Evolutionary conservation across 2,113 vertebrate species (phyloP).

Genomic region (Pavo muticus): DNA sequence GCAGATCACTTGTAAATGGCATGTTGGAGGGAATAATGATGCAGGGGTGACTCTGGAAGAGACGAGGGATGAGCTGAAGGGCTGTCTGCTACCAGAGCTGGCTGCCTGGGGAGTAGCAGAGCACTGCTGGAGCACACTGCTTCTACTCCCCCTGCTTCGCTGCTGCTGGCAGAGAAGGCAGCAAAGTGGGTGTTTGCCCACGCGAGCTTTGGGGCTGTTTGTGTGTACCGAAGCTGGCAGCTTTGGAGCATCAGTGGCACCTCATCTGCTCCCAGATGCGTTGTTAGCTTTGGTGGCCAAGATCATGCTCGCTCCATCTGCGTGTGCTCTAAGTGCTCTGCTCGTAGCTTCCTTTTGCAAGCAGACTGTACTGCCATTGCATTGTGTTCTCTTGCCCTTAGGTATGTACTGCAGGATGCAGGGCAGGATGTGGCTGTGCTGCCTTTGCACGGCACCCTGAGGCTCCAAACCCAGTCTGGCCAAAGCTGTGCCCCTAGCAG

Average conservation of each 20-base stretch:
- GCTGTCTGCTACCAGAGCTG: background rate
- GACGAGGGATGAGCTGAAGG: background rate
- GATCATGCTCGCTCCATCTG: constrained; percentile 8
- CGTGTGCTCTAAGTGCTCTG: background rate
- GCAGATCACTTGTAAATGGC: background rate
- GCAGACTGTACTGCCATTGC: accelerated
- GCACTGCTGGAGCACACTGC: accelerated
- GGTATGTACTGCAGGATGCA: accelerated
- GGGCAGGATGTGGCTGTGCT: background rate
- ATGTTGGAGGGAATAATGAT: background rate
- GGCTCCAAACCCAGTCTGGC: background rate
- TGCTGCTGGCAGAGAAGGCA: accelerated
- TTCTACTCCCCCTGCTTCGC: background rate
- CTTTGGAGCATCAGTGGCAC: background rate
- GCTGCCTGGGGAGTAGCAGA: background rate
- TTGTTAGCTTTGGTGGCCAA: background rate
- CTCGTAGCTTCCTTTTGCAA: accelerated
- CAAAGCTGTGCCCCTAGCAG: background rate
- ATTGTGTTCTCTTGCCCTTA: background rate
- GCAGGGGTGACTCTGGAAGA: background rate
- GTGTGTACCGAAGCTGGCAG: background rate
- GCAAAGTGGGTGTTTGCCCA: background rate
- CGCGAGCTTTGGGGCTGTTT: background rate
- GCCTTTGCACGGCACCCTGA: too few species aligned
- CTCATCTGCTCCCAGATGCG: background rate